Evolutionary conservation across 2,797 vertebrate species (phyloP), one percentile per base, ranked within the genome.

Genomic region (Gastrophryne carolinensis): DNA sequence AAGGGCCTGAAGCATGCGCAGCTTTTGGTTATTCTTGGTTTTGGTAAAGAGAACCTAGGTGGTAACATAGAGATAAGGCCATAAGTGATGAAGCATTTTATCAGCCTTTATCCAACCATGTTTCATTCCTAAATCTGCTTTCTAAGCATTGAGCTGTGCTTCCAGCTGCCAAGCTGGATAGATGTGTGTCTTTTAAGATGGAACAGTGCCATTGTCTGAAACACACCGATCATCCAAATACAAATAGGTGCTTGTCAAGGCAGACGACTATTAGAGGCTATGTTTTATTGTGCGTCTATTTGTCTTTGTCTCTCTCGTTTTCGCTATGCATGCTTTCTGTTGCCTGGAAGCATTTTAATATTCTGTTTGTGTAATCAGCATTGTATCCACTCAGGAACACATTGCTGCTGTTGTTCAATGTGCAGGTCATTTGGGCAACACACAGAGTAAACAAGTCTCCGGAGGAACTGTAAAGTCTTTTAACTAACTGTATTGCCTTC

Each of bases 121-220:
- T 54, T 47, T 19, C 32, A 57, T 4, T 15, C 17, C 37, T 41
- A 8, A 41, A 57, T 47, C 68, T 11, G 13, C 32, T n/a, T 49
- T 12, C 19, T 12, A 13, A 21, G 68, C 17, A 71, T 49, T 49
- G 39, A 71, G 49, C 52, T 60, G 24, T 71, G 54, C 15, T 57
- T 24, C 41, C 34, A 24, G 37, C 37, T 39, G 19, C 26, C n/a
- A 60, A 19, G 39, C 54, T 26, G 19, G 39, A 71, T 13, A 60
- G 67, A 47, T 30, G 23, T 19, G 11, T 30, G 67, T n/a, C 53
- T 50, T 60, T 70, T 37, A 70, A 70, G 34, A 57, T 58, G n/a
- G 1, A 23, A 17, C 19, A 34, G 23, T 34, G 21, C 27, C 11
- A 27, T 27, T n/a, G 17, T n/a, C 27, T 30, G 15, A n/a, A 47